Base-by-base conservation (phyloP, 2,888 invertebrate genomes). In the Xiphydria camelus region DNA sequence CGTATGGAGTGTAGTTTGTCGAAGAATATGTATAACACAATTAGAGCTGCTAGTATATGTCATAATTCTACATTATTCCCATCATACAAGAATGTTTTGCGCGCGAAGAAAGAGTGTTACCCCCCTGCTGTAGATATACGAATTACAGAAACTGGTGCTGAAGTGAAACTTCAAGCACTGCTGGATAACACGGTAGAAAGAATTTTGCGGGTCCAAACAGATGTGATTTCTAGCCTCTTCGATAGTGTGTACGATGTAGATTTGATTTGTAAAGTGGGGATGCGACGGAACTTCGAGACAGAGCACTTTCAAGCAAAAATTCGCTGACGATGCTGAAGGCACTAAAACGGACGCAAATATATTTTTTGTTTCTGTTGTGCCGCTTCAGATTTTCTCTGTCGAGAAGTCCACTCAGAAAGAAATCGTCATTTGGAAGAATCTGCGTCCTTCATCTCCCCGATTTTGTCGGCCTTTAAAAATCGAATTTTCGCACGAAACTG, bases 191-290 rank as follows among this genome's bases (percentile, higher is more conserved):
- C 59, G 36, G 23, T 31, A 4, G 35, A 47, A 33, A 42, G 55
- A 38, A 45, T 59, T 25, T 41, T 55, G 15, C n/a, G 29, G 5
- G 9, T 33, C 9, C 53, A 56, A 52, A 40, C 19, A 19, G 43
- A 52, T 12, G 48, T 49, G 1, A 45, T 53, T 20, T 33, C 45
- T 14, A 43, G 15, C 14, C 4, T 26, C 41, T 4, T 17, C 4
- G 26, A 48, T 15, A 39, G 35, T 12, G 17, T 49, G n/a, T 14
- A 33, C 15, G 43, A 48, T 17, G n/a, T 57, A 14, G 25, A 26
- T 38, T 55, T 55, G 6, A 52, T 52, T 44, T 47, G 43, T n/a
- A 55, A 60, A 41, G n/a, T 58, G 58, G 55, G 57, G 54, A n/a
- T 57, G 49, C 33, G 55, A 57, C 31, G 55, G 57, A 2, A 51